Percentiles rank a stretch among this genome's conserved stretches.
phyloP scores from a whole-genome alignment of 2,797 vertebrate species.

The Brachyalestes nurse region DNA sequence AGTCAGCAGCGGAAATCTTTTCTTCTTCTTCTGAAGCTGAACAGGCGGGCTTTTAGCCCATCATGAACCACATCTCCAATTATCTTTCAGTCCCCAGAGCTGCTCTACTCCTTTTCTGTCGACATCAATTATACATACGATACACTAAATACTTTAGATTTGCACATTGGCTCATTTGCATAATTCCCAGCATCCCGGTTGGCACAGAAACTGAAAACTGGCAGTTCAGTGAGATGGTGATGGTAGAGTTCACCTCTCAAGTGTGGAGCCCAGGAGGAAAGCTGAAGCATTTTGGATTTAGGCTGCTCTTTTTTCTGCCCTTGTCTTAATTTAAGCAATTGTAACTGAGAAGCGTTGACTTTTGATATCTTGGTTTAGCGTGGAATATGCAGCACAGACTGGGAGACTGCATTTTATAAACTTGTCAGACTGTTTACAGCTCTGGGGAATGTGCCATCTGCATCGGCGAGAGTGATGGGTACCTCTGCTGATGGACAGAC shows the following conservation, averaged over 20 bases:
- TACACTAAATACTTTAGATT: constrained; percentile 67
- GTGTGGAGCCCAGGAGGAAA: constrained; percentile 31
- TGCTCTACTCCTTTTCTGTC: constrained; percentile 44
- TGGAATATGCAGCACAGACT: constrained; percentile 3
- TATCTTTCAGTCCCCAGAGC: constrained; percentile 53
- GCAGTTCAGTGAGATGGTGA: constrained; percentile 54
- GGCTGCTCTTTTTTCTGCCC: background rate
- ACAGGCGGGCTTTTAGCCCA: constrained; percentile 38
- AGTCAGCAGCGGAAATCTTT: constrained; percentile 46
- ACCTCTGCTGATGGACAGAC: constrained; percentile 26
- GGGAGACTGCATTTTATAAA: constrained; percentile 25
- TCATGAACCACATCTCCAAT: constrained; percentile 52
- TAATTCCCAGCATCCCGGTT: constrained; percentile 60
- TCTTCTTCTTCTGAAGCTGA: constrained; percentile 37
- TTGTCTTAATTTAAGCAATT: constrained; percentile 18
- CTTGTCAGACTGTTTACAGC: constrained; percentile 20
- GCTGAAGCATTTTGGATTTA: constrained; percentile 19
- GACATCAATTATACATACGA: constrained; percentile 72
- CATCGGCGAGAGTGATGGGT: constrained; percentile 4
- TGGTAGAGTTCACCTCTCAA: constrained; percentile 51
- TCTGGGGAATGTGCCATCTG: constrained; percentile 8
- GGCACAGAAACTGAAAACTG: constrained; percentile 61
- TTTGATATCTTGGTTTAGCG: constrained; percentile 27
- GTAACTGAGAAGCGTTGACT: constrained; percentile 42
- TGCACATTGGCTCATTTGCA: constrained; percentile 66